Evolutionary conservation across 2,888 invertebrate species (phyloP).

Genomic region (Ditula angustiorana): DNA sequence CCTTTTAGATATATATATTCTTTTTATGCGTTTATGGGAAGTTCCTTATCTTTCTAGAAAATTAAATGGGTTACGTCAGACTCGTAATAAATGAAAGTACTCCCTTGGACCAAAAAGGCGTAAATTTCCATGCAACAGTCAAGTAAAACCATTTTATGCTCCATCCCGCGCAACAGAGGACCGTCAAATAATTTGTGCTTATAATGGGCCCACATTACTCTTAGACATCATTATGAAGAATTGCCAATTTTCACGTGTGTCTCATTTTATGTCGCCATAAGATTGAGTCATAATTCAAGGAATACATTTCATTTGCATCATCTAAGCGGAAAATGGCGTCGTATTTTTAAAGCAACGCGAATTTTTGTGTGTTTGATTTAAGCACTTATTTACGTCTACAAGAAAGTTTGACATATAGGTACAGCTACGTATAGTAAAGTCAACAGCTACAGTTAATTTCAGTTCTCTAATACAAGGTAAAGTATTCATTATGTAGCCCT

Average conservation of each 20-base stretch:
- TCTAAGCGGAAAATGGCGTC: conserved; percentile 68
- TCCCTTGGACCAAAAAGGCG: not conserved
- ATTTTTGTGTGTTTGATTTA: conserved; percentile 48
- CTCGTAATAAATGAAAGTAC: not conserved
- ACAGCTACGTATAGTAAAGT: not conserved
- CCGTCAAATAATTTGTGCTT: conserved; percentile 52
- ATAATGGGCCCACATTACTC: conserved; percentile 59
- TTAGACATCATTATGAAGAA: conserved; percentile 78
- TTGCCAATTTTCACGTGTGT: conserved; percentile 83
- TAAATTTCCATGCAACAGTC: conserved; percentile 4
- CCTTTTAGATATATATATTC: not conserved
- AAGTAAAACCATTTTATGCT: conserved; percentile 1
- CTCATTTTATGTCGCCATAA: conserved; percentile 74
- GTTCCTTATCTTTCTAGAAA: not conserved
- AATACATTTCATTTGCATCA: conserved; percentile 74
- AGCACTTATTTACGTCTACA: not conserved
- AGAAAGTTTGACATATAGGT: not conserved
- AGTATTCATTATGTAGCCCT: conserved; percentile 27
- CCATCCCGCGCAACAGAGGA: conserved; percentile 32
- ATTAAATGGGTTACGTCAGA: not conserved
- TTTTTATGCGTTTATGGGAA: not conserved
- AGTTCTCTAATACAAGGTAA: conserved; percentile 15
- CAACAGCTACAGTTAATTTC: conserved; percentile 26
- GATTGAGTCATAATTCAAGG: conserved; percentile 80
- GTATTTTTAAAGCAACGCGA: conserved; percentile 56